These are phyloP conservation scores for Echinometra lucunter DNA, from an alignment of 53 echinoderm and acorn worm genomes.

Conservation along the genomic window DNA sequence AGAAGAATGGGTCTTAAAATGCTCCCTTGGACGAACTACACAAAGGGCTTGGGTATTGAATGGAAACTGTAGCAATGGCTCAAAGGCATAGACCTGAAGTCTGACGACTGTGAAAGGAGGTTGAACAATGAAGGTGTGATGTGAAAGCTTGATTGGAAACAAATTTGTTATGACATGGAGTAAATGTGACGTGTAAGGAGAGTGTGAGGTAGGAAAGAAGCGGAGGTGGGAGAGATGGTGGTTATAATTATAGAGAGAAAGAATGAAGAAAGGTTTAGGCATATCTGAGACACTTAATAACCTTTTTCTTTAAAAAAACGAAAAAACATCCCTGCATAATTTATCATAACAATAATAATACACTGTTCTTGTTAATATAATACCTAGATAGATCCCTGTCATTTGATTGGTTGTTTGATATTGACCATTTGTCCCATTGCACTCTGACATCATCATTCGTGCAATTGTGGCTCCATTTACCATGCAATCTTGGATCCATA, in stretches of 20 bases:
- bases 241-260: neutral
- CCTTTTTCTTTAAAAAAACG: no score
- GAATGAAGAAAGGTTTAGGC: neutral
- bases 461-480: no score
- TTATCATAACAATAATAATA: no score
- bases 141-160: slow-evolving; percentile 15
- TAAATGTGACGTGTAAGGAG: neutral
- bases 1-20: slow-evolving; percentile 15
- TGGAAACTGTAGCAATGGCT: slow-evolving; percentile 32
- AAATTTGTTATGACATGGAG: slow-evolving; percentile 50
- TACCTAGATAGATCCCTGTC: no score
- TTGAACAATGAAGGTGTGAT: slow-evolving; percentile 32
- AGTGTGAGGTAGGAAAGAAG: neutral
- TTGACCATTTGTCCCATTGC: no score
- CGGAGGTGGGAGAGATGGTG: neutral
- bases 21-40: slow-evolving; percentile 8
- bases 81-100: neutral
- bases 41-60: slow-evolving; percentile 1
- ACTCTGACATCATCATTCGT: no score
- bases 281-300: no score
- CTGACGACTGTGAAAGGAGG: neutral
- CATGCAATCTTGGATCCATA: no score
- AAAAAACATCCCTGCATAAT: no score
- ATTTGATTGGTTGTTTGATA: no score
- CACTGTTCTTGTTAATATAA: no score